These are phyloP conservation scores for Autographa gamma DNA, from an alignment of 2,888 invertebrate species.

Conservation along the genomic window DNA sequence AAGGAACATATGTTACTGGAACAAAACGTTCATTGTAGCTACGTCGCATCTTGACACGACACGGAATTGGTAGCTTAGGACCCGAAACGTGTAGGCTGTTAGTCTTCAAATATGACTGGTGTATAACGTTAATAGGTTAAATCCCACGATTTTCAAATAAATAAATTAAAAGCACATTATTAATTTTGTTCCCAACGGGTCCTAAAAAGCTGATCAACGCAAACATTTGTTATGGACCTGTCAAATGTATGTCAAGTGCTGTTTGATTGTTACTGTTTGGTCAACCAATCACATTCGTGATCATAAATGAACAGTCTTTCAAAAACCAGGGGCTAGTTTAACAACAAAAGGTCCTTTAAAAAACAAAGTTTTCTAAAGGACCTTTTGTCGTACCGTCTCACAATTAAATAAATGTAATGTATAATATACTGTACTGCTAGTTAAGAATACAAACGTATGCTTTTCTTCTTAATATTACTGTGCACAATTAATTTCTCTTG, in stretches of 20 bases:
- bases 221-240: too few relatives aligned
- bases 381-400: neutral
- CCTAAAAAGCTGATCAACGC: too few relatives aligned
- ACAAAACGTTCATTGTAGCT: slow-evolving; percentile 28
- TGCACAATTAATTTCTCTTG: neutral
- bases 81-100: neutral
- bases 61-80: neutral
- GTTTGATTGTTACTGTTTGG: too few relatives aligned
- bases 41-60: slow-evolving; percentile 2
- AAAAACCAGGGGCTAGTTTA: neutral
- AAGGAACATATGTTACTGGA: slow-evolving; percentile 27
- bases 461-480: neutral
- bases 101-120: neutral
- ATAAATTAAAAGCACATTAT: too few relatives aligned
- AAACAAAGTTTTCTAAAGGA: neutral
- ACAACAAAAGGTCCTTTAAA: too few relatives aligned
- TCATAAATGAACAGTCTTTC: too few relatives aligned
- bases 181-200: too few relatives aligned
- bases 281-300: too few relatives aligned
- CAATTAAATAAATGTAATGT: neutral
- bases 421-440: neutral
- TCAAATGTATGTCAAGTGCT: too few relatives aligned
- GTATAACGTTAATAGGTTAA: neutral
- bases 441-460: neutral
- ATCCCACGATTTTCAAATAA: too few relatives aligned